Evolutionary conservation across 2,113 vertebrate species (phyloP), one percentile per base, ranked within the genome.

Genomic region (Cinclus mexicanus): DNA sequence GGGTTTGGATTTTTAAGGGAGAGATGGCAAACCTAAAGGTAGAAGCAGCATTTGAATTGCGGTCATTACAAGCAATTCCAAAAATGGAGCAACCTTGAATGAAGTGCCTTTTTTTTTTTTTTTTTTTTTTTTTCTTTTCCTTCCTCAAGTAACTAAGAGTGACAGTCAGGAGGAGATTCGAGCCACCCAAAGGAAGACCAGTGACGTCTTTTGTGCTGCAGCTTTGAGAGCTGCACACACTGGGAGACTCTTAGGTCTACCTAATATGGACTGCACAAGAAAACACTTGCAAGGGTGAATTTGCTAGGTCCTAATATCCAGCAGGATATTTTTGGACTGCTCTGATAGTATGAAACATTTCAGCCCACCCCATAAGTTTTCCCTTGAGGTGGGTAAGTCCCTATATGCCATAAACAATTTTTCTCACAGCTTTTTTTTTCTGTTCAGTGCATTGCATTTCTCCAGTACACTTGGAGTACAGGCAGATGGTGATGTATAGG

Each of bases 71-170:
- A 80, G 47, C 71, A 55, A 80, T 92, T 83, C 93, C 82, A 86
- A 94, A 95, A 94, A 81, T 53, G 87, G 94, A 94, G 56, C 90
- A 94, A 86, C 85, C 83, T 96, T 91, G 76, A 88, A 81, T n/a
- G 9, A 80, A 91, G 42, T 79, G 55, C 22, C 14, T 60, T 53
- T 52, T 67, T 63, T 53, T 57, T 24, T 76, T 53, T 52, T 67
- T 63, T 53, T 57, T 24, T 76, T 47, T 60, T 4, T 37, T 47
- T 60, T 4, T 1, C 56, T 26, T 26, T 42, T 61, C 21, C 31
- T 59, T 67, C 35, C 78, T 94, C 78, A 71, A 95, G 31, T 69
- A 82, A 90, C 76, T 83, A 84, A 55, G 85, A 87, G 63, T 95
- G 90, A 86, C 72, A 89, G 76, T 74, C 87, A 91, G 70, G 67